Percentiles rank a stretch among this genome's conserved stretches.
phyloP scores from a whole-genome alignment of 2,113 vertebrate genomes.

The Orcinus orca region DNA sequence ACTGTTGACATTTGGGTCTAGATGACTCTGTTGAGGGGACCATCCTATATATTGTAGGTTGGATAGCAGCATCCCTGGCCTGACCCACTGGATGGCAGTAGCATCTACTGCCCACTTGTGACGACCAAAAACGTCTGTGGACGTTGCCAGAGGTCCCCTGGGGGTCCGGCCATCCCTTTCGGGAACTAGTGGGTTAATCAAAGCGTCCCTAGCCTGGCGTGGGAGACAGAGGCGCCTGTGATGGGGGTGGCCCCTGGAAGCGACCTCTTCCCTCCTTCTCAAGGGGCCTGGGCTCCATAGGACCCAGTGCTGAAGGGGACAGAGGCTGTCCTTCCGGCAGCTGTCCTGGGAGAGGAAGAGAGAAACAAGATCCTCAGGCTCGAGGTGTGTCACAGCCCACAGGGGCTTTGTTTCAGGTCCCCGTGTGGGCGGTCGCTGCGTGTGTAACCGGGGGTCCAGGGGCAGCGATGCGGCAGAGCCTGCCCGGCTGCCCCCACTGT shows the following conservation, averaged over 20 bases:
- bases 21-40: too few relatives aligned
- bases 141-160: not conserved
- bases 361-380: not conserved
- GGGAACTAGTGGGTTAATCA: too few relatives aligned
- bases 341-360: not conserved
- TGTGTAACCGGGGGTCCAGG: not conserved
- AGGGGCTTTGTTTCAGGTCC: not conserved
- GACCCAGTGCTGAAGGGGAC: not conserved
- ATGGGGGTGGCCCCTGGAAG: not conserved
- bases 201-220: not conserved
- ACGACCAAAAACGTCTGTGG: not conserved
- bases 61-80: not conserved
- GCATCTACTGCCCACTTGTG: not conserved
- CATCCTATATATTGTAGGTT: rapidly evolving
- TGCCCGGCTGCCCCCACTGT: rapidly evolving
- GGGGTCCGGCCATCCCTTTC: rapidly evolving
- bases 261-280: not conserved
- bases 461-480: rapidly evolving
- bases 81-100: not conserved
- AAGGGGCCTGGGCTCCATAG: not conserved
- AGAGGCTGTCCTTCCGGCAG: not conserved
- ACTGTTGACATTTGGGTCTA: not conserved
- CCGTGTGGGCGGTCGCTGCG: rapidly evolving
- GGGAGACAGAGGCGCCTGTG: not conserved
- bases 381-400: rapidly evolving